These are phyloP conservation scores for Neotragus moschatus DNA, from an alignment of 2,113 vertebrate genomes.

Conservation along the genomic window DNA sequence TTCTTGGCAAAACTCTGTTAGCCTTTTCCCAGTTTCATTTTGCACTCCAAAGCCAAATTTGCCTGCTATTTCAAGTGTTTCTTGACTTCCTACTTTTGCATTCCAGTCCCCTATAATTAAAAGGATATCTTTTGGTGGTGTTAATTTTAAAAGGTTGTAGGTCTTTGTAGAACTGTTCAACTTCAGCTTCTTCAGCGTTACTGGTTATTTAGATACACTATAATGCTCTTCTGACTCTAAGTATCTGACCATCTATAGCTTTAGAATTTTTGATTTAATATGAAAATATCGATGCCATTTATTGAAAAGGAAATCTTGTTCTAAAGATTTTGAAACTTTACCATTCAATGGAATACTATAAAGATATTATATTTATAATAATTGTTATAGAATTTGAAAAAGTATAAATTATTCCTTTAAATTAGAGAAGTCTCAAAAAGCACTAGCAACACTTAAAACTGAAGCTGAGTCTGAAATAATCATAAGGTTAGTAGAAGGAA, in stretches of 20 bases:
- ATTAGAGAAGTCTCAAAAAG: neutral
- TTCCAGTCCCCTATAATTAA: no score
- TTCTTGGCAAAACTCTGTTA: no score
- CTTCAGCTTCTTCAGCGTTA: no score
- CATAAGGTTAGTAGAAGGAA: neutral
- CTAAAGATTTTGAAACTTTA: no score
- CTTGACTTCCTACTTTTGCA: no score
- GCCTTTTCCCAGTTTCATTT: no score
- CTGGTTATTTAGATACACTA: neutral
- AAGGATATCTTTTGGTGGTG: no score
- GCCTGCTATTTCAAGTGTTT: no score
- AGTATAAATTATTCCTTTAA: neutral
- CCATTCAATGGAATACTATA: neutral
- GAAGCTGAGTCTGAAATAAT: neutral
- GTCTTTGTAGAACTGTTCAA: no score
- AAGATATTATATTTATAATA: neutral
- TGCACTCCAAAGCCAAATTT: no score
- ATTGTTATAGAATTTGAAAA: neutral
- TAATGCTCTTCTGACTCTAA: neutral
- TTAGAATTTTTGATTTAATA: neutral
- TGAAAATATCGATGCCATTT: neutral
- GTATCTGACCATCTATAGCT: neutral
- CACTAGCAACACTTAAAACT: neutral
- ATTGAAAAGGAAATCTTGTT: neutral
- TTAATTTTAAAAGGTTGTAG: no score